Conservation (phyloP, 1,140 invertebrate species). For the Drosophila parabipectinata region DNA sequence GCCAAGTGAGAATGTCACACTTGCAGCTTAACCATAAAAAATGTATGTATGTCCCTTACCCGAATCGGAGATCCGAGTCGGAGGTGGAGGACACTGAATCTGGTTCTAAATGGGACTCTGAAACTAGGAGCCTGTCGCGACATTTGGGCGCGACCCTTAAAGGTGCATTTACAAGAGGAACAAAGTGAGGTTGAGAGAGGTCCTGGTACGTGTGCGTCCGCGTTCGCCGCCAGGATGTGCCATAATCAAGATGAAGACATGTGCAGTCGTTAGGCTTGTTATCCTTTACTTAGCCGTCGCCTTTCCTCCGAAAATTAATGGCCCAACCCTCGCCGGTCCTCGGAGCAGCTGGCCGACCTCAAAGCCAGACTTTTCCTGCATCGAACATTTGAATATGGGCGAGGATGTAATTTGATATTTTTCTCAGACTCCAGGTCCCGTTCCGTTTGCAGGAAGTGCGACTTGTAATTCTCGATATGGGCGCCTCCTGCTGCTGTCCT, state of each 20-base stretch:
- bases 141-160: slow-evolving; percentile 47
- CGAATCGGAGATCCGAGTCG: slow-evolving; percentile 15
- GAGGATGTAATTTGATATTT: slow-evolving; percentile 69
- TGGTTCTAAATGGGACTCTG: neutral
- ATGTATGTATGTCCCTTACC: slow-evolving; percentile 24
- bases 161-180: slow-evolving; percentile 43
- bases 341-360: slow-evolving; percentile 52
- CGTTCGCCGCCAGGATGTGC: slow-evolving; percentile 37
- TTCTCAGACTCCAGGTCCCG: slow-evolving; percentile 22
- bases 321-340: slow-evolving; percentile 18
- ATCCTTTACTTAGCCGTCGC: slow-evolving; percentile 69
- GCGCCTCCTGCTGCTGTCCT: slow-evolving; percentile 41
- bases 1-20: slow-evolving; percentile 78
- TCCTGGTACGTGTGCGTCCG: slow-evolving; percentile 53
- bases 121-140: slow-evolving; percentile 17
- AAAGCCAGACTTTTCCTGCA: slow-evolving; percentile 28
- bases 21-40: slow-evolving; percentile 61
- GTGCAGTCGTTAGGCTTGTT: slow-evolving; percentile 72
- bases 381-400: slow-evolving; percentile 67
- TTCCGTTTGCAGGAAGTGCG: slow-evolving; percentile 45
- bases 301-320: slow-evolving; percentile 68
- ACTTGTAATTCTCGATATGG: slow-evolving; percentile 71
- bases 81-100: too few relatives aligned
- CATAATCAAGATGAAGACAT: slow-evolving; percentile 74
- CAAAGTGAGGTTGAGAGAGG: slow-evolving; percentile 32